A percentile compares a stretch with the other conserved stretches of the same genome.
These are phyloP conservation scores for Zygothrica quintamaculata DNA, from an alignment of 2,888 invertebrate species.

Conservation along the genomic window DNA sequence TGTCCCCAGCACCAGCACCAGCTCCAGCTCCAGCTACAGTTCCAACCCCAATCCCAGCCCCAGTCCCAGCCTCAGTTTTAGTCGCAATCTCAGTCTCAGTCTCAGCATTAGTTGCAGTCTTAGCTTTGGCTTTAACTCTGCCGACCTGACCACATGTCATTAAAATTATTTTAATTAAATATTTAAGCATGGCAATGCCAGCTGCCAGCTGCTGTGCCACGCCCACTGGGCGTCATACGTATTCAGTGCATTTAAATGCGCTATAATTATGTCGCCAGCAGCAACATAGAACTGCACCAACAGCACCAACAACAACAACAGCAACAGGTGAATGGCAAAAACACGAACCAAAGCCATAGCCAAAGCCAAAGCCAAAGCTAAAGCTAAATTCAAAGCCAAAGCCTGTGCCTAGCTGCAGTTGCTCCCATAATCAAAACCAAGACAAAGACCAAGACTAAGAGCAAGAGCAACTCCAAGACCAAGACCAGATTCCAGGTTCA, in stretches of 20 bases:
- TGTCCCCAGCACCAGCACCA: conserved; percentile 10
- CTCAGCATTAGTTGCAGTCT: neutral
- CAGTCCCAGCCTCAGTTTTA: conserved; percentile 1
- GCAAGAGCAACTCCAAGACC: neutral
- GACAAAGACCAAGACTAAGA: no score
- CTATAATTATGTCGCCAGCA: conserved; percentile 67
- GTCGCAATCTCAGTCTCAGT: neutral
- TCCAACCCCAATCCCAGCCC: neutral
- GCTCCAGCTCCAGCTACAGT: conserved; percentile 3
- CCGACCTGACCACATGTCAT: conserved; percentile 56
- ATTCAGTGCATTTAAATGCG: conserved; percentile 55
- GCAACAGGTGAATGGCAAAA: conserved; percentile 72
- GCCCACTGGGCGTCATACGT: conserved; percentile 57
- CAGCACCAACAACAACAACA: conserved; percentile 17
- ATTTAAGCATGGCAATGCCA: conserved; percentile 52
- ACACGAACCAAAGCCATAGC: conserved; percentile 56
- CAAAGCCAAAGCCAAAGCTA: conserved; percentile 26
- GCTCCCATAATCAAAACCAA: conserved; percentile 1
- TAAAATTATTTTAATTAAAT: conserved; percentile 74
- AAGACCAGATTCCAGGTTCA: conserved; percentile 16
- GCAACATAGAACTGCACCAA: neutral
- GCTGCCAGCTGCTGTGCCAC: conserved; percentile 51
- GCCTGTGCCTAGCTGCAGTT: neutral
- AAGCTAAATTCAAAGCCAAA: conserved; percentile 6
- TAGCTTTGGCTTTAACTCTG: conserved; percentile 2